Conservation (phyloP, 2,113 vertebrate genomes). For the Corydoras maculifer region DNA sequence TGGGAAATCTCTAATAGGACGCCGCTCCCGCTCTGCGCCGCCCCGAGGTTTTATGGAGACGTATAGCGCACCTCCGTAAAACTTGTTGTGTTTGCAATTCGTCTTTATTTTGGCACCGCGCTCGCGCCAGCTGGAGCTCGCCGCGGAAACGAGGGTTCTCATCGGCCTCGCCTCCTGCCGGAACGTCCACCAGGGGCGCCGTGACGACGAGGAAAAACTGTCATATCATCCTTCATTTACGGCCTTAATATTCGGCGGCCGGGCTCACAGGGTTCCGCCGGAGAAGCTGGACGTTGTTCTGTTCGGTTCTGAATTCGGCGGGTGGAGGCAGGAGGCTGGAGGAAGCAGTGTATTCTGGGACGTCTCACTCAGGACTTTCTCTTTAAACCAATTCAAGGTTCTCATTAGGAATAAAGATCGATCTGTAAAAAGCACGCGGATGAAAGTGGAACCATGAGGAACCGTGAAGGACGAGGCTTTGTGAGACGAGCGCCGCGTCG, state of each 20-base stretch:
- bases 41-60: not conserved
- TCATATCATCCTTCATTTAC: too few species aligned
- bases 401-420: not conserved
- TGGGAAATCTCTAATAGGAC: not conserved
- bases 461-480: not conserved
- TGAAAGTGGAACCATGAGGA: too few species aligned
- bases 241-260: too few species aligned
- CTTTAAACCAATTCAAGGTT: not conserved
- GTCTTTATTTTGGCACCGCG: constrained; percentile 4
- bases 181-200: not conserved
- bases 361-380: not conserved
- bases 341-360: too few species aligned
- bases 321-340: too few species aligned
- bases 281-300: too few species aligned
- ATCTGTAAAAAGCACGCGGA: too few species aligned
- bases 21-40: not conserved
- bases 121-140: not conserved
- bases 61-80: not conserved
- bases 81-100: not conserved
- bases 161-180: not conserved
- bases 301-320: too few species aligned
- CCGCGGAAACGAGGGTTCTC: constrained; percentile 2
- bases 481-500: too few species aligned
- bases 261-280: too few species aligned
- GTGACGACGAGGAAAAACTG: too few species aligned